Percentiles rank a stretch among this genome's conserved stretches.
Conservation (phyloP, 2,888 invertebrate genomes). For the Xiphydria camelus region DNA sequence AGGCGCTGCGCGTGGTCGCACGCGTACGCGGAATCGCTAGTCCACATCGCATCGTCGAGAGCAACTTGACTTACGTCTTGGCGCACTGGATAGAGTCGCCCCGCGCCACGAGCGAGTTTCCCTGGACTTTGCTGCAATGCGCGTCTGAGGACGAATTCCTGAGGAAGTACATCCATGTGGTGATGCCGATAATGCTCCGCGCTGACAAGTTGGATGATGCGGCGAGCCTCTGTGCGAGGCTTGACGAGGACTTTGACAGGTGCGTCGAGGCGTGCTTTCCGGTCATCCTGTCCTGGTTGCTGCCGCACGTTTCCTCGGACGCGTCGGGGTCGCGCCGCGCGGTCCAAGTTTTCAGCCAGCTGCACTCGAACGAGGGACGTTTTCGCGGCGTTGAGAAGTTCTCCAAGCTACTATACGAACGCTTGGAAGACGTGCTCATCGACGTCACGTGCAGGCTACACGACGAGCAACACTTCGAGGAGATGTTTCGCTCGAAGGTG, state of each 20-base stretch:
- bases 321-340: conserved; percentile 21
- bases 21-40: conserved; percentile 30
- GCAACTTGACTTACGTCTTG: conserved; percentile 60
- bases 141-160: conserved; percentile 54
- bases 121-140: conserved; percentile 57
- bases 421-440: conserved; percentile 48
- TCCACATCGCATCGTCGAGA: conserved; percentile 45
- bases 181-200: conserved; percentile 57
- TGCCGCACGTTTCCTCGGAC: conserved; percentile 20
- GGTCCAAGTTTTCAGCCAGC: conserved; percentile 31
- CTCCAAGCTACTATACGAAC: conserved; percentile 38
- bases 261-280: conserved; percentile 45
- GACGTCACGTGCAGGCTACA: conserved; percentile 44
- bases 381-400: conserved; percentile 38
- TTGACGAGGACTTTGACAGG: conserved; percentile 36
- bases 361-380: conserved; percentile 37
- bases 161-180: conserved; percentile 48
- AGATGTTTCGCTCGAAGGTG: conserved; percentile 46
- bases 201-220: conserved; percentile 42
- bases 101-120: conserved; percentile 56
- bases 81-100: conserved; percentile 60
- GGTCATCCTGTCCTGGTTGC: conserved; percentile 34
- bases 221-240: conserved; percentile 38
- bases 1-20: conserved; percentile 57
- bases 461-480: conserved; percentile 53